Percentiles rank a stretch among this genome's conserved stretches.
Evolutionary conservation across 2,113 vertebrate genomes (phyloP).

Genomic region (Corydoras maculifer): DNA sequence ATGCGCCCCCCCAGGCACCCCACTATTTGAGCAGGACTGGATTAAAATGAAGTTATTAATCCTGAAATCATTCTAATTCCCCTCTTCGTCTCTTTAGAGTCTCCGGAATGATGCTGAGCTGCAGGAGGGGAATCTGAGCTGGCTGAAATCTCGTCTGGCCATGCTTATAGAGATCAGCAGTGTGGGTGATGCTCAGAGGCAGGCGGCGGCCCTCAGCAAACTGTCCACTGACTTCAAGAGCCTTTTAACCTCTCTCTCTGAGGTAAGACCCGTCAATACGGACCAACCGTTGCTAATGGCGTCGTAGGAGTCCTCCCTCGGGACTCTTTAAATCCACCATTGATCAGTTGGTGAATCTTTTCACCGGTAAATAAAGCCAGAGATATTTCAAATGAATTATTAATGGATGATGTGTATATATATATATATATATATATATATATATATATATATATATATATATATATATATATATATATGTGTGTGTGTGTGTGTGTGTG

Average conservation of each 20-base stretch:
- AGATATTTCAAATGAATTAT: background rate
- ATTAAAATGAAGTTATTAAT: no score
- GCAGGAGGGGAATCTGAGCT: conserved; percentile 77
- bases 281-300: background rate
- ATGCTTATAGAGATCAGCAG: conserved; percentile 70
- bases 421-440: background rate
- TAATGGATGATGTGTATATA: background rate
- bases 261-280: conserved; percentile 62
- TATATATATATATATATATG: background rate
- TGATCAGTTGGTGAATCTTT: conserved; percentile 2
- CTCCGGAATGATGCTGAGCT: conserved; percentile 72
- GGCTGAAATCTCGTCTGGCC: conserved; percentile 81
- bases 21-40: no score
- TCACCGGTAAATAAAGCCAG: background rate
- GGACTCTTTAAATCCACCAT: background rate
- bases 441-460: background rate
- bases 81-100: conserved; percentile 62
- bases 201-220: conserved; percentile 72
- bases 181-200: conserved; percentile 75
- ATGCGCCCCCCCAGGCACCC: no score
- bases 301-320: background rate
- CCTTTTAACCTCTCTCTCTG: conserved; percentile 69
- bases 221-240: conserved; percentile 79
- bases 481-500: conserved; percentile 8
- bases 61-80: background rate